Conservation (phyloP, 2,797 vertebrate genomes). For the Uromys caudimaculatus region DNA sequence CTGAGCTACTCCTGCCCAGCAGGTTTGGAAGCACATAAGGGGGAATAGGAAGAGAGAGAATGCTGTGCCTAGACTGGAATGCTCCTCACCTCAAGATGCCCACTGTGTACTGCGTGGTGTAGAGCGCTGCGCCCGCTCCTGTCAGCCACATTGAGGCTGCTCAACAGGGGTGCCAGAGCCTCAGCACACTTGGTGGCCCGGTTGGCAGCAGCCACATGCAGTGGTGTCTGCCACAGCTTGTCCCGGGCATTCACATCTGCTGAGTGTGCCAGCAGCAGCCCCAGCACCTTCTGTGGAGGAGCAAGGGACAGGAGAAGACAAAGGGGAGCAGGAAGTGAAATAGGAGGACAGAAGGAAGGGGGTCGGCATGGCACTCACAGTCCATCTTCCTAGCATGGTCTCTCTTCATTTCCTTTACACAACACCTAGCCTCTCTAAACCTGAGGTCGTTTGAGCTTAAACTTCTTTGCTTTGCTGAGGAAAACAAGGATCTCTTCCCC, state of each 20-base stretch:
- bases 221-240: slow-evolving; percentile 97
- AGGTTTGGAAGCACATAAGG: fast-evolving
- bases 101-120: slow-evolving; percentile 97
- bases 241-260: slow-evolving; percentile 96
- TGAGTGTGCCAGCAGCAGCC: slow-evolving; percentile 94
- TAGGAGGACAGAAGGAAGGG: background rate
- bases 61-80: fast-evolving
- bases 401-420: background rate
- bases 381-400: background rate
- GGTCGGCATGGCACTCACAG: background rate
- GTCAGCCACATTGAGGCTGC: slow-evolving; percentile 95
- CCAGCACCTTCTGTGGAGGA: slow-evolving; percentile 93
- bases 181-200: slow-evolving; percentile 95
- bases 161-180: slow-evolving; percentile 93
- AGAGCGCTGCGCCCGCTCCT: slow-evolving; percentile 95
- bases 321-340: background rate
- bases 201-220: slow-evolving; percentile 97
- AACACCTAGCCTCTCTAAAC: background rate
- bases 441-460: slow-evolving; percentile 10
- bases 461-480: slow-evolving; percentile 7
- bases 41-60: background rate
- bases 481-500: slow-evolving; percentile 52
- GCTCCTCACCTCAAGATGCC: slow-evolving; percentile 93
- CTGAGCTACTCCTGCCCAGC: background rate
- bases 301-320: background rate